Conservation (phyloP, 2,797 vertebrate genomes). For the Brotula barbata region DNA sequence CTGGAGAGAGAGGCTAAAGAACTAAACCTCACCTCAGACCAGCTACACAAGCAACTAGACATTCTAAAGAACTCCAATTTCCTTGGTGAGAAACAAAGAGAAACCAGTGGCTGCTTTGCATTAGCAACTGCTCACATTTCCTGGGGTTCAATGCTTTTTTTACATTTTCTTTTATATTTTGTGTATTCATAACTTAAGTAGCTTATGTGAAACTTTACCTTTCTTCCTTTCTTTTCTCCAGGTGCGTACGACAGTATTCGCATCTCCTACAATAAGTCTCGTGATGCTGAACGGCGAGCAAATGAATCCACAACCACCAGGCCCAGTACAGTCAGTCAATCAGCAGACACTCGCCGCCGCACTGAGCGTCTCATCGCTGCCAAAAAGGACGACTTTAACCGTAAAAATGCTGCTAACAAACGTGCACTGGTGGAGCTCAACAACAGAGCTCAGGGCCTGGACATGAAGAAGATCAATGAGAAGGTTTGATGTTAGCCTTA, state of each 20-base stretch:
- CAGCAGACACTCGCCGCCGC: slow-evolving; percentile 80
- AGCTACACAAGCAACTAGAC: slow-evolving; percentile 85
- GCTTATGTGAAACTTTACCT: not conserved
- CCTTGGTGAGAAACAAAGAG: slow-evolving; percentile 79
- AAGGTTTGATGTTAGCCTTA: slow-evolving; percentile 80
- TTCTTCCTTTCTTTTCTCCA: slow-evolving; percentile 41
- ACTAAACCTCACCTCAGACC: slow-evolving; percentile 87
- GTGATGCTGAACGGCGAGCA: slow-evolving; percentile 82
- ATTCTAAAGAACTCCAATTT: slow-evolving; percentile 95
- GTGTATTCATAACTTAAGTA: too few species aligned
- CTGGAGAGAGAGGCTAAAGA: slow-evolving; percentile 87
- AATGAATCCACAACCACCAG: slow-evolving; percentile 80
- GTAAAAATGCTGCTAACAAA: slow-evolving; percentile 87
- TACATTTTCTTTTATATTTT: too few species aligned
- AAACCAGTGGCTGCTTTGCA: too few species aligned
- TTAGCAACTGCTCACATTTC: too few species aligned
- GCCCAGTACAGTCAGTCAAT: slow-evolving; percentile 86
- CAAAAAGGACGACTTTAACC: slow-evolving; percentile 86
- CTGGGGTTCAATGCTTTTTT: too few species aligned
- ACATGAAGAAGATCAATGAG: slow-evolving; percentile 88
- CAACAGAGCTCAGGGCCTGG: slow-evolving; percentile 71
- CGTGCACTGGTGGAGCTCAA: slow-evolving; percentile 83
- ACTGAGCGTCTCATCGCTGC: slow-evolving; percentile 81
- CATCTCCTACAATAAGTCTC: slow-evolving; percentile 83
- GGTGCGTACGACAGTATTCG: slow-evolving; percentile 94